Conservation (phyloP, 1,140 invertebrate species). For the Aricia agestis region DNA sequence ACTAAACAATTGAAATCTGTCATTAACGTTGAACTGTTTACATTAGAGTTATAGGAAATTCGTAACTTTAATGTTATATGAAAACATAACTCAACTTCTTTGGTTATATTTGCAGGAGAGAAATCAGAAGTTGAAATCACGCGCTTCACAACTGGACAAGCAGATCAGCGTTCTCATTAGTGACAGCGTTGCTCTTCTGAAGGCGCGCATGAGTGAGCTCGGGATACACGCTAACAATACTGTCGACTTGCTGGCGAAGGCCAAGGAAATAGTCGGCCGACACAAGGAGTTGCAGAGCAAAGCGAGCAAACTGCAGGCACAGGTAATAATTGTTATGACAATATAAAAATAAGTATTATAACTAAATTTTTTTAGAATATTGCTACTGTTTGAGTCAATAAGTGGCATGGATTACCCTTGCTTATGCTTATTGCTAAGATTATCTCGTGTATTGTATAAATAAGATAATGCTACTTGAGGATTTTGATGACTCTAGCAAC, state of each 20-base stretch:
- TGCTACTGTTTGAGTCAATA: too few species aligned
- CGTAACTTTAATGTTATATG: too few species aligned
- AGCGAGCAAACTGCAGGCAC: slow-evolving; percentile 87
- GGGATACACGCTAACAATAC: slow-evolving; percentile 90
- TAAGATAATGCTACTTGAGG: too few species aligned
- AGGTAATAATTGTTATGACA: slow-evolving; percentile 80
- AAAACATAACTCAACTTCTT: neutral
- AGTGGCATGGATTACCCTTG: too few species aligned
- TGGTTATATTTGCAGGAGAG: slow-evolving; percentile 78
- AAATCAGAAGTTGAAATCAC: slow-evolving; percentile 86
- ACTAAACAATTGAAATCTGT: too few species aligned
- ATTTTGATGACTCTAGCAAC: too few species aligned
- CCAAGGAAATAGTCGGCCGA: slow-evolving; percentile 93
- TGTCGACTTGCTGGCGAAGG: slow-evolving; percentile 90
- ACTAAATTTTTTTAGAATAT: too few species aligned
- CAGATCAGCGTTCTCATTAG: slow-evolving; percentile 93
- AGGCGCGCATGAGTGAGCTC: slow-evolving; percentile 92
- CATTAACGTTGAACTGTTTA: too few species aligned
- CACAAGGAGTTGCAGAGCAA: slow-evolving; percentile 94
- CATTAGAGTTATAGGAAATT: too few species aligned
- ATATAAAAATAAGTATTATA: too few species aligned
- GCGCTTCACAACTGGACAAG: slow-evolving; percentile 91
- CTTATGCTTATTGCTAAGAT: too few species aligned
- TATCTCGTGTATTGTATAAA: too few species aligned
- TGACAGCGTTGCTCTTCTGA: slow-evolving; percentile 92